phyloP scores from a whole-genome alignment of 2,113 vertebrate species.

The Oryzias javanicus region DNA sequence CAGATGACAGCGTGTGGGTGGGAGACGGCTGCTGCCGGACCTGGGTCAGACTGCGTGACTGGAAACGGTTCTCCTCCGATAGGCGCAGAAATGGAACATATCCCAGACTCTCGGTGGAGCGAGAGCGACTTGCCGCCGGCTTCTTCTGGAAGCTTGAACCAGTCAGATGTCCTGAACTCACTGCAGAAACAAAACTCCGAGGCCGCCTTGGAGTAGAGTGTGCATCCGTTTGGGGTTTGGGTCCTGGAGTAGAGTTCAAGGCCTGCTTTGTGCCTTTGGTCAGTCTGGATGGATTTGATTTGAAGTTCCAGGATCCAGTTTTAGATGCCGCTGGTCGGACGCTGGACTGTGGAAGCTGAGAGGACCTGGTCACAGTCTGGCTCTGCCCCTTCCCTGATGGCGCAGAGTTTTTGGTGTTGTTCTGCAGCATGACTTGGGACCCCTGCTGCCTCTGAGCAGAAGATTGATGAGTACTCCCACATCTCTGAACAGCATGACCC shows the following conservation, averaged over 20 bases:
- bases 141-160: conserved; percentile 71
- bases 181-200: conserved; percentile 31
- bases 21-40: conserved; percentile 82
- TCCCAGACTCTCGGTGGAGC: conserved; percentile 82
- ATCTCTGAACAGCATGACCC: not conserved
- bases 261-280: conserved; percentile 21
- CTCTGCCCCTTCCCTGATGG: conserved; percentile 25
- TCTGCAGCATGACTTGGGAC: not conserved
- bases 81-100: conserved; percentile 24
- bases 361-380: not conserved
- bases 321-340: conserved; percentile 41
- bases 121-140: conserved; percentile 77
- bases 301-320: conserved; percentile 12
- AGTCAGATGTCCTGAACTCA: conserved; percentile 66
- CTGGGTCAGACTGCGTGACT: conserved; percentile 92
- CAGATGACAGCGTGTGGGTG: conserved; percentile 9
- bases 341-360: conserved; percentile 5
- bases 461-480: not conserved
- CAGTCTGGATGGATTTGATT: conserved; percentile 6
- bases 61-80: conserved; percentile 81
- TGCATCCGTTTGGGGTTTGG: not conserved
- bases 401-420: conserved; percentile 29
- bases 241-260: conserved; percentile 9
- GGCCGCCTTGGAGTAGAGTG: conserved; percentile 15
- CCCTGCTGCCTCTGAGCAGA: conserved; percentile 23